phyloP scores from a whole-genome alignment of 2,888 invertebrate species.

The Galerucella calmariensis region DNA sequence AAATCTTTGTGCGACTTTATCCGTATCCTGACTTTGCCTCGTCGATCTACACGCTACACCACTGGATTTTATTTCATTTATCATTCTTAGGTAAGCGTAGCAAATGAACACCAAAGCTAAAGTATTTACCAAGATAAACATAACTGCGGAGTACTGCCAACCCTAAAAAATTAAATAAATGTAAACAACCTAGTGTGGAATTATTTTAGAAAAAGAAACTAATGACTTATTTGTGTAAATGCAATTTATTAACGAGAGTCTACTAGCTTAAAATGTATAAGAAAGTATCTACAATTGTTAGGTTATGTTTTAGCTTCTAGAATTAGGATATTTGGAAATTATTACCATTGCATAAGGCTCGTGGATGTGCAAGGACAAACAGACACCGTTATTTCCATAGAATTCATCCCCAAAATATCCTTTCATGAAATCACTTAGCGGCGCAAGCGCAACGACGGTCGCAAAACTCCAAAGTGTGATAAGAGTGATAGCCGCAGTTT shows the following conservation, averaged over 20 bases:
- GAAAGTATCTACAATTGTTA: neutral
- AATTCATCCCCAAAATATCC: constrained; percentile 69
- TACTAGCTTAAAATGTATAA: too few relatives aligned
- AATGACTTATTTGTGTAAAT: too few relatives aligned
- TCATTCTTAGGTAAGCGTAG: constrained; percentile 70
- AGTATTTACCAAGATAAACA: constrained; percentile 70
- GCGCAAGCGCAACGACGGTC: constrained; percentile 65
- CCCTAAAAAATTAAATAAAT: constrained; percentile 59
- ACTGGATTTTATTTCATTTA: constrained; percentile 69
- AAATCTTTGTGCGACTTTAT: constrained; percentile 70
- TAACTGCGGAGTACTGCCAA: constrained; percentile 71
- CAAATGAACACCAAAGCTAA: constrained; percentile 69
- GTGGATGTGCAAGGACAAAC: constrained; percentile 71
- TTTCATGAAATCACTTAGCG: constrained; percentile 63
- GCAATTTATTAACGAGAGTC: too few relatives aligned
- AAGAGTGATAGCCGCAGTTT: constrained; percentile 66
- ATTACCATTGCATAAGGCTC: constrained; percentile 70
- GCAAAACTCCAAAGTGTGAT: constrained; percentile 67
- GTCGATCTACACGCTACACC: constrained; percentile 70
- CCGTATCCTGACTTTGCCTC: constrained; percentile 69
- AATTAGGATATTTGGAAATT: neutral
- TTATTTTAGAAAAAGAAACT: neutral
- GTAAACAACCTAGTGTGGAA: neutral
- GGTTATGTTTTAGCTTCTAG: neutral
- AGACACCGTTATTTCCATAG: constrained; percentile 72